Percentiles rank a stretch among this genome's conserved stretches.
Evolutionary conservation across 2,888 invertebrate species (phyloP).

Genomic region (Pammene aurita): DNA sequence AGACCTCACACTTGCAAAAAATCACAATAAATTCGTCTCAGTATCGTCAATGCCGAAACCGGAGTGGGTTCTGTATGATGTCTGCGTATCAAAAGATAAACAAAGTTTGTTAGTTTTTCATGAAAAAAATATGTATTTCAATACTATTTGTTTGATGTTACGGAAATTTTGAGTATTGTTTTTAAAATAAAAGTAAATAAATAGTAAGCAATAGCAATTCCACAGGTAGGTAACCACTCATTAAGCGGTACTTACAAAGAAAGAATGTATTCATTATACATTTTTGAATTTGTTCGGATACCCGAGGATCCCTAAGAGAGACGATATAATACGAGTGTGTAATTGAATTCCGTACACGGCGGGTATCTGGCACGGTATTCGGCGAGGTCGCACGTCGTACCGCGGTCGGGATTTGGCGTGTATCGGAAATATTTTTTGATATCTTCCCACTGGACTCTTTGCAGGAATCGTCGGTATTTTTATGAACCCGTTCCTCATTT

Average conservation of each 20-base stretch:
- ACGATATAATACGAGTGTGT: conserved; percentile 60
- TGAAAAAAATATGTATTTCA: neutral
- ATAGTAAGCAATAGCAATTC: too few species aligned
- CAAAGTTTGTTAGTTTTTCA: too few species aligned
- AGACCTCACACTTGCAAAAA: conserved; percentile 68
- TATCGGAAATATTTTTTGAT: conserved; percentile 74
- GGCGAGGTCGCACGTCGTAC: conserved; percentile 63
- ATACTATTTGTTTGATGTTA: neutral
- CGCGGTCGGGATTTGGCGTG: conserved; percentile 74
- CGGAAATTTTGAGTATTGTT: too few species aligned
- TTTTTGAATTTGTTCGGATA: conserved; percentile 39
- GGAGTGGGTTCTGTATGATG: conserved; percentile 40
- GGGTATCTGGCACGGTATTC: conserved; percentile 59
- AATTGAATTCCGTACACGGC: conserved; percentile 74
- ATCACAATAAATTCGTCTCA: conserved; percentile 53
- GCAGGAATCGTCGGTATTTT: conserved; percentile 68
- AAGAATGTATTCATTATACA: neutral
- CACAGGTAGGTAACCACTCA: neutral
- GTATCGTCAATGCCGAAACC: conserved; percentile 43
- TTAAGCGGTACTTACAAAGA: neutral
- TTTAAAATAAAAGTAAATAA: too few species aligned
- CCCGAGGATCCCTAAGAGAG: conserved; percentile 56
- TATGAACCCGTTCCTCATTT: conserved; percentile 62
- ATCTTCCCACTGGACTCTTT: conserved; percentile 64
- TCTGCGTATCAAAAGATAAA: neutral